Percentiles rank a stretch among this genome's conserved stretches.
These are phyloP conservation scores for Chaenocephalus aceratus DNA, from an alignment of 2,113 vertebrate species.

Conservation along the genomic window DNA sequence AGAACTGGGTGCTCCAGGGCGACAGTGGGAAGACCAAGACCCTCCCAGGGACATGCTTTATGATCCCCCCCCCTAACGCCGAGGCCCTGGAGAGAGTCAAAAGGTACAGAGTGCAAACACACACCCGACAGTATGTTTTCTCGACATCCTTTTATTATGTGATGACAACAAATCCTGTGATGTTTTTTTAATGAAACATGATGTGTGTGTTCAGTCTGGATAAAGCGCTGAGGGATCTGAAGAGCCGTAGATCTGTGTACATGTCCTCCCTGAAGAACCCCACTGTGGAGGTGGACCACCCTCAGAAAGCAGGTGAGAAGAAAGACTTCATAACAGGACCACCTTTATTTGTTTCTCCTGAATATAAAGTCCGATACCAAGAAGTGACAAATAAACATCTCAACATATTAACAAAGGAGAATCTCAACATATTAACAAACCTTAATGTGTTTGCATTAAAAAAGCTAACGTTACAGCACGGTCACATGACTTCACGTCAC, in stretches of 20 bases:
- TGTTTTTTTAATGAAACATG: neutral
- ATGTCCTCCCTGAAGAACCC: conserved; percentile 78
- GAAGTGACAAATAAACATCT: no score
- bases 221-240: conserved; percentile 82
- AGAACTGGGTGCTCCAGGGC: conserved; percentile 89
- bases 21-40: conserved; percentile 77
- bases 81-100: conserved; percentile 85
- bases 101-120: conserved; percentile 76
- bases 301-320: conserved; percentile 77
- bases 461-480: no score
- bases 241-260: conserved; percentile 80
- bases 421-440: no score
- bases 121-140: neutral
- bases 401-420: no score
- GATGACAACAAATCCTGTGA: neutral
- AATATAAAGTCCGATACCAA: neutral
- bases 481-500: no score
- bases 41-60: conserved; percentile 90
- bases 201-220: conserved; percentile 84
- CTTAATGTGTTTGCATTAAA: no score
- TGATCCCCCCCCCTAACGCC: conserved; percentile 88
- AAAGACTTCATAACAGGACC: neutral
- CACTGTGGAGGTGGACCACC: conserved; percentile 69
- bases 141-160: neutral
- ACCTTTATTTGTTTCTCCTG: neutral